These are phyloP conservation scores for Equus quagga DNA, from an alignment of 2,113 vertebrate species.

Conservation along the genomic window DNA sequence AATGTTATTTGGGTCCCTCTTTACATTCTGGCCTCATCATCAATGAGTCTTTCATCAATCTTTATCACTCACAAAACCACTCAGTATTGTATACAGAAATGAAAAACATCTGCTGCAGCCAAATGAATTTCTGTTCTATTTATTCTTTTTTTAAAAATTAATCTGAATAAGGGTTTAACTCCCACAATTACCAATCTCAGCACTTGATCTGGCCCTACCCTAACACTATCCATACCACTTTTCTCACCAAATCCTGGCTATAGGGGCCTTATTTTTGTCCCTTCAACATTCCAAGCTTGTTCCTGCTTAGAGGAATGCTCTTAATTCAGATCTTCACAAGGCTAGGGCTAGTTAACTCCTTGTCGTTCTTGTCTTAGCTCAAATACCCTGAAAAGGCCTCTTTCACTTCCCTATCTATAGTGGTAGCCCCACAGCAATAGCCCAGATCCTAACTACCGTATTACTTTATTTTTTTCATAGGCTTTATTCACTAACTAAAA, in stretches of 20 bases:
- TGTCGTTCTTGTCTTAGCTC: neutral
- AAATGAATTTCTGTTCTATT: conserved; percentile 50
- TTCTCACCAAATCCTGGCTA: neutral
- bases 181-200: neutral
- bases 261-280: neutral
- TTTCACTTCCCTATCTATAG: neutral
- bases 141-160: neutral
- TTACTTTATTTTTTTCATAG: neutral
- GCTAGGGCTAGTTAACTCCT: neutral
- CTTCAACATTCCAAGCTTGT: neutral
- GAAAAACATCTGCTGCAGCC: conserved; percentile 25
- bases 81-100: neutral
- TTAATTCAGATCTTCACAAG: conserved; percentile 20
- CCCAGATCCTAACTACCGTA: neutral
- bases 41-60: neutral
- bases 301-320: neutral
- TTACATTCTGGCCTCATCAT: neutral
- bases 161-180: neutral
- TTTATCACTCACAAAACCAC: conserved; percentile 5
- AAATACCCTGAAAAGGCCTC: neutral
- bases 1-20: neutral
- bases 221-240: neutral
- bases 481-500: conserved; percentile 2
- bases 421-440: neutral
- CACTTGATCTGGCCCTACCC: neutral